Base-by-base conservation (phyloP, 1,140 invertebrate species). In the Zaprionus ghesquierei region DNA sequence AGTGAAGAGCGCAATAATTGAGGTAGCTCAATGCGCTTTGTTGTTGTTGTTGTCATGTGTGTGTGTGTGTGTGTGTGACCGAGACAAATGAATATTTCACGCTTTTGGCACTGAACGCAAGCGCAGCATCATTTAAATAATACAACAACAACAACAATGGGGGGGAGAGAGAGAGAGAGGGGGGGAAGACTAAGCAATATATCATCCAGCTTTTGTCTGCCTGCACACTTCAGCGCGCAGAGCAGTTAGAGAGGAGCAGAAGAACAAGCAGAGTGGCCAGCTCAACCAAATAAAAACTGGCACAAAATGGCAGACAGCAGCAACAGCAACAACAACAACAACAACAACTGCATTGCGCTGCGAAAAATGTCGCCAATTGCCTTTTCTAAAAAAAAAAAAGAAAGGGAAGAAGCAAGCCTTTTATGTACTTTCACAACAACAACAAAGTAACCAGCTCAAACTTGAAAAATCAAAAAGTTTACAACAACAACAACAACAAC, bases 311-410 rank as follows among this genome's bases (percentile, higher is more conserved):
- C 59, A 31, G 50, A 44, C 54, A 50, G 62, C 62, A 68, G 61
- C 77, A 86, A 74, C 79, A 33, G 29, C 46, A 60, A n/a, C 20
- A 25, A 46, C 46, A 50, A 59, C 63, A 69, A 59, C 77, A 81
- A 75, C 79, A 33, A 25, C 41, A 13, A 6, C 29, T 33, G 59
- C 29, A 49, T 46, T n/a, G 35, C 53, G 35, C 9, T 62, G 59
- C 49, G 61, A 79, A 64, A 77, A 66, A 66, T 78, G 75, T 72
- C 64, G 84, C 69, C 62, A 69, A 73, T 77, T 78, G 74, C 82
- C 82, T 89, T 86, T 86, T 79, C 89, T 86, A 81, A 87, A 86
- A 62, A 75, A 49, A 35, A 35, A n/a, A n/a, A n/a, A n/a, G n/a
- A n/a, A n/a, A n/a, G n/a, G n/a, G n/a, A n/a, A 64, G 13, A 38